Conservation (phyloP, 2,113 vertebrate genomes). For the Willisornis vidua region DNA sequence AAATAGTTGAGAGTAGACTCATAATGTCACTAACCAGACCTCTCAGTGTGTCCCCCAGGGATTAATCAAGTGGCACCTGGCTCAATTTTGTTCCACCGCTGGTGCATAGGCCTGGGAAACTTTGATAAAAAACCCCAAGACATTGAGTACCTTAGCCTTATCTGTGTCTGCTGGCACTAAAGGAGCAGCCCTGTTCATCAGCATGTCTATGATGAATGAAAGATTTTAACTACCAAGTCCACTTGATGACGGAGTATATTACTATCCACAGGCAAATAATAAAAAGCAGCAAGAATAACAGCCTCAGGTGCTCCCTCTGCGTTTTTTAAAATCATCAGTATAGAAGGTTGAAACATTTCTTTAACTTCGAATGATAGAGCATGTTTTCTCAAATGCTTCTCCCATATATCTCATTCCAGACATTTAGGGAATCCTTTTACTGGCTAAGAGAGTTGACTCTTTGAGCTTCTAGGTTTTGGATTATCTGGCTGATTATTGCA, state of each 20-base stretch:
- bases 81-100: neutral
- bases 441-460: neutral
- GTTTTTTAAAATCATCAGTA: neutral
- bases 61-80: neutral
- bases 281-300: neutral
- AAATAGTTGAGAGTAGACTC: neutral
- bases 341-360: neutral
- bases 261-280: neutral
- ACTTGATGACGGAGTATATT: neutral
- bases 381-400: neutral
- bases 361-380: neutral
- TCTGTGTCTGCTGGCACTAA: neutral
- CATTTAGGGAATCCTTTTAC: neutral
- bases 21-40: neutral
- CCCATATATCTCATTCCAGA: neutral
- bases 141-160: neutral
- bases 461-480: neutral
- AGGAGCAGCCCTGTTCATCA: neutral
- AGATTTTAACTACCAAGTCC: neutral
- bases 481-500: neutral
- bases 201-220: neutral
- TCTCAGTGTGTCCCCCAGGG: neutral
- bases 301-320: neutral
- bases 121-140: neutral
- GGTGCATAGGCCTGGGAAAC: neutral